Evolutionary conservation across 2,113 vertebrate species (phyloP).

Genomic region (Ceuthmochares aereus): DNA sequence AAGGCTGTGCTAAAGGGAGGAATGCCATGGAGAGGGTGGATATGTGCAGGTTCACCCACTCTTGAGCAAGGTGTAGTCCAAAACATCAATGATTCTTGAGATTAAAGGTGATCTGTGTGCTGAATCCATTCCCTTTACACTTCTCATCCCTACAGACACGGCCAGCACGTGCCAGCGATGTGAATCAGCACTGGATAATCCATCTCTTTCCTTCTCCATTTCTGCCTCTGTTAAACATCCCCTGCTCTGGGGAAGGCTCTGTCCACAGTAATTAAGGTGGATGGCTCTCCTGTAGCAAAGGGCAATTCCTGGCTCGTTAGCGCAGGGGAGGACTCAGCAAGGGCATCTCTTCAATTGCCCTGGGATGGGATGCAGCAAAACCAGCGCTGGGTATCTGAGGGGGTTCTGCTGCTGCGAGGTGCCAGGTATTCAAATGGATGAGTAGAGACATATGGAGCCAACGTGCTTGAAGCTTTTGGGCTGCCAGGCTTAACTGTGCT

Average conservation of each 20-base stretch:
- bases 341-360: neutral
- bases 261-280: neutral
- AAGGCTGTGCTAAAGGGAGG: neutral
- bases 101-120: accelerated
- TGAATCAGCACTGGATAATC: neutral
- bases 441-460: neutral
- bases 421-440: neutral
- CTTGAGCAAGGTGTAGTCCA: neutral
- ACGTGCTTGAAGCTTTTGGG: accelerated
- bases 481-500: neutral
- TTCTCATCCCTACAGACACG: neutral
- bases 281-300: neutral
- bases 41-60: neutral
- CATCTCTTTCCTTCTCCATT: neutral
- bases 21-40: neutral
- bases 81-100: accelerated
- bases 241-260: neutral
- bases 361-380: neutral
- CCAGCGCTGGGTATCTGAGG: neutral
- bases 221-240: neutral
- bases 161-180: neutral
- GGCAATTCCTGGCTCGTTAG: neutral
- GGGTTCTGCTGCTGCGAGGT: neutral
- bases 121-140: neutral
- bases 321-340: neutral